Evolutionary conservation across 2,113 vertebrate species (phyloP).

Genomic region (Columba janthina): DNA sequence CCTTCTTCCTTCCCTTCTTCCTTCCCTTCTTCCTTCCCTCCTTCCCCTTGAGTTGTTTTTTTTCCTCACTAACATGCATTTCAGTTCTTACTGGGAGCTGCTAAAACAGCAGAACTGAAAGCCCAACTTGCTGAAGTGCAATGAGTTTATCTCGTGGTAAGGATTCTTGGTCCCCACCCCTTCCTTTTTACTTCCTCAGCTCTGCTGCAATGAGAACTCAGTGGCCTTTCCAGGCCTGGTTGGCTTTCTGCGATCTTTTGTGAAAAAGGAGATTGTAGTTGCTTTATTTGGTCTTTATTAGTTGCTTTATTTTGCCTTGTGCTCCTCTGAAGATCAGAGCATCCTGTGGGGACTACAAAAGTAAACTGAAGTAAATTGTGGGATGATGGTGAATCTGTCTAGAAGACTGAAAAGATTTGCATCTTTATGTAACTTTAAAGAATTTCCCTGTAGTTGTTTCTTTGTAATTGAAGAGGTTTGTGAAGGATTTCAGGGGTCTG

Average conservation of each 20-base stretch:
- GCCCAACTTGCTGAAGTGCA: background rate
- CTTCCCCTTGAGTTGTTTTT: no score
- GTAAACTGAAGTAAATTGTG: background rate
- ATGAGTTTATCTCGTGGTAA: background rate
- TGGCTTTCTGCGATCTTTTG: background rate
- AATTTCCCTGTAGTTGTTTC: background rate
- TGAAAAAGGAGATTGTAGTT: background rate
- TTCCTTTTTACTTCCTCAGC: background rate
- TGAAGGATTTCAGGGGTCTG: background rate
- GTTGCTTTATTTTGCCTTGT: background rate
- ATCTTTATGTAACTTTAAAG: background rate
- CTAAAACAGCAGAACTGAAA: background rate
- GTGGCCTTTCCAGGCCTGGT: background rate
- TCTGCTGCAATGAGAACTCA: background rate
- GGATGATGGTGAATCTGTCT: background rate
- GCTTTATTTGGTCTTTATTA: background rate
- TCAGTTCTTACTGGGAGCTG: background rate
- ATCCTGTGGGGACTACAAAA: background rate
- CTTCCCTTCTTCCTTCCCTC: no score
- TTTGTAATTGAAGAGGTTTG: background rate
- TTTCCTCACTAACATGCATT: background rate
- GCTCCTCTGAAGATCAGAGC: background rate
- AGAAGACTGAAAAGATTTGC: background rate
- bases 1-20: no score
- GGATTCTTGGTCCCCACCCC: background rate